Conservation (phyloP, 2,888 invertebrate species). For the Synergus laeviventris region DNA sequence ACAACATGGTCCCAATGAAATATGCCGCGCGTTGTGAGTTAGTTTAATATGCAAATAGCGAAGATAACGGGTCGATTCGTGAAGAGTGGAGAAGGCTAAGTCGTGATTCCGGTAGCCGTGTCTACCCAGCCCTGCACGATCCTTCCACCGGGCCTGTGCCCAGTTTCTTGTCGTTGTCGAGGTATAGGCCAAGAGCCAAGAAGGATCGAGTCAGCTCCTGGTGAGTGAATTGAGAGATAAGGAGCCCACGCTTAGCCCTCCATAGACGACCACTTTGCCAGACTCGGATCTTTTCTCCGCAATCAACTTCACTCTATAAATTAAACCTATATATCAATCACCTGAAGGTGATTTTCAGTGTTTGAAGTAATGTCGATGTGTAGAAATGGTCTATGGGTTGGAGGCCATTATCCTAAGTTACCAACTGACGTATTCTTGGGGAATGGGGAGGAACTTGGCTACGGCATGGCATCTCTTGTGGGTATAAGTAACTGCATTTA, state of each 20-base stretch:
- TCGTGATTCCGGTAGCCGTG: constrained; percentile 76
- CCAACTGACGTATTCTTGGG: constrained; percentile 57
- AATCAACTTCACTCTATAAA: neutral
- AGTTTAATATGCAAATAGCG: constrained; percentile 75
- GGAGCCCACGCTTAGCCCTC: constrained; percentile 64
- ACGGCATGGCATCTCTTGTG: constrained; percentile 51
- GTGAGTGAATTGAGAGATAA: constrained; percentile 74
- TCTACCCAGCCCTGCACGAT: constrained; percentile 64
- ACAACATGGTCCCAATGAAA: constrained; percentile 59
- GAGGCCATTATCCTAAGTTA: constrained; percentile 68
- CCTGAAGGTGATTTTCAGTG: constrained; percentile 39
- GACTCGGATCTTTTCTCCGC: constrained; percentile 34
- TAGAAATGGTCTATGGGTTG: constrained; percentile 57
- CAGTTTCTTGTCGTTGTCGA: constrained; percentile 46
- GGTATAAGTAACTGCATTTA: constrained; percentile 67
- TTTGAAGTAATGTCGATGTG: constrained; percentile 58
- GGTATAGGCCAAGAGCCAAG: constrained; percentile 46
- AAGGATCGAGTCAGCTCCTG: constrained; percentile 53
- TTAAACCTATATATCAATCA: constrained; percentile 38
- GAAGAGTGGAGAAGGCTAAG: constrained; percentile 72
- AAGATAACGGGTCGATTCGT: constrained; percentile 73
- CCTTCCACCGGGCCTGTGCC: constrained; percentile 50
- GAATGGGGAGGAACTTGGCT: constrained; percentile 63
- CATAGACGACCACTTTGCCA: constrained; percentile 50
- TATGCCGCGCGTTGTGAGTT: constrained; percentile 74